These are phyloP conservation scores for Elephas maximus DNA, from an alignment of 2,113 vertebrate genomes.

Conservation along the genomic window DNA sequence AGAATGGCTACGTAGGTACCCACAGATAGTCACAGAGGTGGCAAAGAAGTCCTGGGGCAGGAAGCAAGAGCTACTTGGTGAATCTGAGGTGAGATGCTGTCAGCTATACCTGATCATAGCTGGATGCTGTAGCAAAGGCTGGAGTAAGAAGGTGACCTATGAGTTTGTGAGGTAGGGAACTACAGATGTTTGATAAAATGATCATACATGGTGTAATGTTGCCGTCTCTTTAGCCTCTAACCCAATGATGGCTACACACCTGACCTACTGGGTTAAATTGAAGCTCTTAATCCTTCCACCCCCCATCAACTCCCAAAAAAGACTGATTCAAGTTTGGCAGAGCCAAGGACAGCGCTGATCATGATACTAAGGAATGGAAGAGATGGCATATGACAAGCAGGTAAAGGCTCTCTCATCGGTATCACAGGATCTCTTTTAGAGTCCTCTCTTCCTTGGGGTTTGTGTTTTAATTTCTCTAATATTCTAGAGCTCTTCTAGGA, in stretches of 20 bases:
- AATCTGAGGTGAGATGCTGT: background rate
- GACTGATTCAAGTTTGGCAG: background rate
- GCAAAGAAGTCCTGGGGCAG: background rate
- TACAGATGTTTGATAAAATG: accelerated
- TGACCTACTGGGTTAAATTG: too few species aligned
- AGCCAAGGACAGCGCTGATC: background rate
- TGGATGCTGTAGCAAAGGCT: background rate
- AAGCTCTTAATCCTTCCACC: background rate
- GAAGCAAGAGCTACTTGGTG: accelerated
- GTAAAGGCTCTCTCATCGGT: background rate
- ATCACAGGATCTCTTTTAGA: background rate
- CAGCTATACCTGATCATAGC: background rate
- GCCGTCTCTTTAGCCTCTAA: background rate
- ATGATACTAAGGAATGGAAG: background rate
- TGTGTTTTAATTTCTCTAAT: background rate
- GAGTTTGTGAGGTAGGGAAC: background rate
- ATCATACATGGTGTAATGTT: background rate
- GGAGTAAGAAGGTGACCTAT: background rate
- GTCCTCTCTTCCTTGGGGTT: background rate
- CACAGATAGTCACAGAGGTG: background rate
- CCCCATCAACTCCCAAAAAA: background rate
- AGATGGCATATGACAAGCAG: background rate
- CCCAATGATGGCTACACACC: background rate
- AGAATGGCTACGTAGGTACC: background rate
- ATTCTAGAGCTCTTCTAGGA: background rate